Percentiles rank a stretch among this genome's conserved stretches.
Evolutionary conservation across 2,113 vertebrate species (phyloP).

Genomic region (Pelecanoides urinatrix): DNA sequence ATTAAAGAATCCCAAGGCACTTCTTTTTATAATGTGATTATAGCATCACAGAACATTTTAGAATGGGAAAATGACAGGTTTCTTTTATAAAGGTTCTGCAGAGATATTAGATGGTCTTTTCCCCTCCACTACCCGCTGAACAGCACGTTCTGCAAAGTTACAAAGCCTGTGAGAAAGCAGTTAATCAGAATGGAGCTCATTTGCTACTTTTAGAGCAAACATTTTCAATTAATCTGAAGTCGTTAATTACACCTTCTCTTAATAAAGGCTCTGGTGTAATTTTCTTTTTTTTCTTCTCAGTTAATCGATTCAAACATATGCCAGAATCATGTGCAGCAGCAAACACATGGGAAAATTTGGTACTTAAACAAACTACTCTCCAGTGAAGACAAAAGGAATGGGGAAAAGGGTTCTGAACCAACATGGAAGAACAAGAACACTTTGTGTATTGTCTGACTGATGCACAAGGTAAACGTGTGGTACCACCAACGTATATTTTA

Average conservation of each 20-base stretch:
- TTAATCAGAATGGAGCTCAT: conserved; percentile 16
- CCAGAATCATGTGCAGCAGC: neutral
- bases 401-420: neutral
- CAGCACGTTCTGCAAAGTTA: neutral
- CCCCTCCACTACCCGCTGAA: neutral
- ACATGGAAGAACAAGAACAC: accelerated
- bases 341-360: neutral
- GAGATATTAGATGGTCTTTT: neutral
- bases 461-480: accelerated
- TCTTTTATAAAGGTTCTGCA: neutral
- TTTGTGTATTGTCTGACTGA: accelerated
- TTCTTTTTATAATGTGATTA: neutral
- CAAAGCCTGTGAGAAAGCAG: neutral
- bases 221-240: conserved; percentile 69
- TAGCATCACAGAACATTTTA: neutral
- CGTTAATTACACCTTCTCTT: conserved; percentile 66
- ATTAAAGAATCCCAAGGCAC: neutral
- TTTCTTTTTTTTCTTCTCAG: conserved; percentile 10
- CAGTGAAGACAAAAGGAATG: accelerated
- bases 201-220: conserved; percentile 50
- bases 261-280: conserved; percentile 49
- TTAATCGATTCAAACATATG: conserved; percentile 27
- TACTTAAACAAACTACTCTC: neutral
- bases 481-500: accelerated
- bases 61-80: neutral